Percentiles rank a stretch among this genome's conserved stretches.
These are phyloP conservation scores for Panthera tigris DNA, from an alignment of 2,113 vertebrate genomes.

Conservation along the genomic window DNA sequence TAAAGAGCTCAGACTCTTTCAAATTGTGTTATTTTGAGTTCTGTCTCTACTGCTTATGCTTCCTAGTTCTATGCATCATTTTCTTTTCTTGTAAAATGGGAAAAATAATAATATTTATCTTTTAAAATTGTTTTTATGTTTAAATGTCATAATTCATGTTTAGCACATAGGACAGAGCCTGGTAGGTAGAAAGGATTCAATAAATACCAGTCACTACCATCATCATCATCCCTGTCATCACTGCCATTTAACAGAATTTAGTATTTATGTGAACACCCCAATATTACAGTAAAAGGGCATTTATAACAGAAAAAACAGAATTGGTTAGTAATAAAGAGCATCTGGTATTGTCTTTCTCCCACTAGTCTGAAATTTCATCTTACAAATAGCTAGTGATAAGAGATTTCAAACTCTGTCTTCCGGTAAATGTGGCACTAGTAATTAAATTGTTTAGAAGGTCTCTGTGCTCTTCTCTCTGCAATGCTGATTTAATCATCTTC, in stretches of 20 bases:
- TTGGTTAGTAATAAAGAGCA: background rate
- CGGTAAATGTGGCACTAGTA: constrained; percentile 55
- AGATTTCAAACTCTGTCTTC: constrained; percentile 65
- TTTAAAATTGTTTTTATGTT: background rate
- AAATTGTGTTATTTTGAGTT: background rate
- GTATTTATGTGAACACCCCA: background rate
- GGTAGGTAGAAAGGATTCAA: background rate
- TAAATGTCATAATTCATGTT: background rate
- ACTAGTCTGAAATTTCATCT: constrained; percentile 71
- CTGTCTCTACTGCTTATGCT: background rate
- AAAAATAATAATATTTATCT: background rate
- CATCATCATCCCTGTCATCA: background rate
- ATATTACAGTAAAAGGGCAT: background rate
- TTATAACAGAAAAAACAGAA: background rate
- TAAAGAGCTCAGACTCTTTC: background rate
- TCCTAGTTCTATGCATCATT: background rate
- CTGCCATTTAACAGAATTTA: background rate
- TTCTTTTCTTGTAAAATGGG: background rate
- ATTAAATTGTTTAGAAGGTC: constrained; percentile 60
- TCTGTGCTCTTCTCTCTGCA: constrained; percentile 44
- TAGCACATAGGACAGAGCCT: background rate
- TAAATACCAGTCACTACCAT: background rate
- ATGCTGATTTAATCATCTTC: constrained; percentile 70
- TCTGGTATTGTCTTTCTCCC: constrained; percentile 41
- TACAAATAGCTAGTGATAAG: constrained; percentile 54